A percentile compares a stretch with the other conserved stretches of the same genome.
Evolutionary conservation across 2,888 invertebrate species (phyloP).

Genomic region (Eristalis tenax): DNA sequence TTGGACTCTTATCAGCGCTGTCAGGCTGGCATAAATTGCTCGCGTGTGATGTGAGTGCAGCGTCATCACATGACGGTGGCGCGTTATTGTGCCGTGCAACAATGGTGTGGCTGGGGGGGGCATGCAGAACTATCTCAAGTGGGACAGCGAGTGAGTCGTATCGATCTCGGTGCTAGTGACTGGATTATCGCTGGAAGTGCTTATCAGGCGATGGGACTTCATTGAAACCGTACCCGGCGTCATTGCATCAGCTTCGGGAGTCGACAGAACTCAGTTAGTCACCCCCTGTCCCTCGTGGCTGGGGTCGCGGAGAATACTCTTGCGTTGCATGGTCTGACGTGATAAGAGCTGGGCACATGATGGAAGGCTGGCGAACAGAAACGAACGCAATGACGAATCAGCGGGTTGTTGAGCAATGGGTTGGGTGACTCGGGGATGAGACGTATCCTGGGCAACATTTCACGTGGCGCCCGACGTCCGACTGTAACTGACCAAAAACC

Average conservation of each 20-base stretch:
- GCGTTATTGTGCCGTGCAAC: background rate
- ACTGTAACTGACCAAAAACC: too few species aligned
- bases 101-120: too few species aligned
- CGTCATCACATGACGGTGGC: background rate
- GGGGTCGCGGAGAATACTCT: too few species aligned
- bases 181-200: background rate
- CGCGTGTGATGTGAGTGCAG: background rate
- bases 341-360: background rate
- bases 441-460: too few species aligned
- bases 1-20: constrained; percentile 21
- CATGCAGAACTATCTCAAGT: background rate
- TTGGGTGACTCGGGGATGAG: too few species aligned
- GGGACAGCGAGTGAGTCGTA: background rate
- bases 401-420: too few species aligned
- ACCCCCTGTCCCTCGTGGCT: background rate
- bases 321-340: background rate
- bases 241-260: background rate
- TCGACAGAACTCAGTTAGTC: background rate
- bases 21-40: background rate
- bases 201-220: background rate
- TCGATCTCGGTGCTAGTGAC: background rate
- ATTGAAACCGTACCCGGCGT: background rate
- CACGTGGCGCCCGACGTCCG: too few species aligned
- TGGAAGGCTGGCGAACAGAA: background rate
- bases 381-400: too few species aligned